Conservation (phyloP, 2,888 invertebrate genomes). For the Yponomeuta plumbellus region DNA sequence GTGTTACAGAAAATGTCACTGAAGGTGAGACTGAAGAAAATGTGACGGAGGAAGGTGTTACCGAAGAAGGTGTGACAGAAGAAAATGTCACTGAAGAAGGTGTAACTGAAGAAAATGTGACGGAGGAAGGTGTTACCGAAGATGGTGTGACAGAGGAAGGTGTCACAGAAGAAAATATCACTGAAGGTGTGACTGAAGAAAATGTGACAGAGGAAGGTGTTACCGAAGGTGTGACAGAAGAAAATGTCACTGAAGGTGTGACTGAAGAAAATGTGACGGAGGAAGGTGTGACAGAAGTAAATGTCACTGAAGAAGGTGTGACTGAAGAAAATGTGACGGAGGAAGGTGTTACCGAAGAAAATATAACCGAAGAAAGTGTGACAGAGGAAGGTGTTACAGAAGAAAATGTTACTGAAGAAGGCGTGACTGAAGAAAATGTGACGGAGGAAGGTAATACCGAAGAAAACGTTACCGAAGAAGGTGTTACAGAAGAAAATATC, state of each 20-base stretch:
- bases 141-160: constrained; percentile 11
- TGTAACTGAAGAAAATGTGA: background rate
- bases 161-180: background rate
- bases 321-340: background rate
- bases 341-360: background rate
- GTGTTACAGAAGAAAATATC: background rate
- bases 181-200: background rate
- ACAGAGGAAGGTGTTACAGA: background rate
- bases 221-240: background rate
- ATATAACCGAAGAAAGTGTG: background rate
- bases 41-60: background rate
- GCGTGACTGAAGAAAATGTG: background rate
- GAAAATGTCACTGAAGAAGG: constrained; percentile 13
- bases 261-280: background rate
- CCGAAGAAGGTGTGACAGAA: constrained; percentile 12
- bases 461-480: background rate
- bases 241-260: background rate
- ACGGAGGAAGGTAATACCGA: background rate
- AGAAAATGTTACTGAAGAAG: background rate
- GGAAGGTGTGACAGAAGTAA: background rate
- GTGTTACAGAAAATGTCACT: background rate
- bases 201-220: background rate
- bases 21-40: background rate
- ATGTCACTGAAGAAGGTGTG: background rate
- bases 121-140: constrained; percentile 14